phyloP scores from a whole-genome alignment of 2,797 vertebrate genomes.

The Schizopygopsis pylzovi region DNA sequence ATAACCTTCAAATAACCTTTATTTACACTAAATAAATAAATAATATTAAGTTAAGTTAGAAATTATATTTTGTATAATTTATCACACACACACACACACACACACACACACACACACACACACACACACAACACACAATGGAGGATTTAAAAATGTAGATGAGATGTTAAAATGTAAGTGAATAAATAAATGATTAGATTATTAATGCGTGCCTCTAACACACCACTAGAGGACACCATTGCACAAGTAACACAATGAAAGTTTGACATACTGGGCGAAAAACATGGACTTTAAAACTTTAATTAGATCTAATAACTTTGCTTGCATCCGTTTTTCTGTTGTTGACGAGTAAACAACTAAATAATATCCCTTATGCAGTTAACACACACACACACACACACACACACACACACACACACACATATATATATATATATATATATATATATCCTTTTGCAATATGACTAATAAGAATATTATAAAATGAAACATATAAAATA shows the following conservation, averaged over 20 bases:
- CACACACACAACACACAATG: no score
- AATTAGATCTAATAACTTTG: background rate
- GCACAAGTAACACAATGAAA: background rate
- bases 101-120: no score
- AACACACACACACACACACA: no score
- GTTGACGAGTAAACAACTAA: background rate
- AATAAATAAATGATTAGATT: background rate
- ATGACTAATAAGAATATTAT: background rate
- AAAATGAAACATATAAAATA: background rate
- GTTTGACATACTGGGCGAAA: background rate
- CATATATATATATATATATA: no score
- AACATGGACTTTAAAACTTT: background rate
- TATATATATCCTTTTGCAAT: background rate
- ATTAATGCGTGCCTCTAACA: background rate
- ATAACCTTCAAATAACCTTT: background rate
- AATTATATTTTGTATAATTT: no score
- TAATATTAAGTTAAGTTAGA: background rate
- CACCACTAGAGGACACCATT: constrained; percentile 20
- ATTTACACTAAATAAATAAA: background rate
- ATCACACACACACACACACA: no score
- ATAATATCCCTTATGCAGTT: background rate
- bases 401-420: no score
- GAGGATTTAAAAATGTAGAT: no score
- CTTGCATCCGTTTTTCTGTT: background rate
- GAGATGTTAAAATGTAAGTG: no score